These are phyloP conservation scores for Ctenomys sociabilis DNA, from an alignment of 2,113 vertebrate genomes.

Conservation along the genomic window DNA sequence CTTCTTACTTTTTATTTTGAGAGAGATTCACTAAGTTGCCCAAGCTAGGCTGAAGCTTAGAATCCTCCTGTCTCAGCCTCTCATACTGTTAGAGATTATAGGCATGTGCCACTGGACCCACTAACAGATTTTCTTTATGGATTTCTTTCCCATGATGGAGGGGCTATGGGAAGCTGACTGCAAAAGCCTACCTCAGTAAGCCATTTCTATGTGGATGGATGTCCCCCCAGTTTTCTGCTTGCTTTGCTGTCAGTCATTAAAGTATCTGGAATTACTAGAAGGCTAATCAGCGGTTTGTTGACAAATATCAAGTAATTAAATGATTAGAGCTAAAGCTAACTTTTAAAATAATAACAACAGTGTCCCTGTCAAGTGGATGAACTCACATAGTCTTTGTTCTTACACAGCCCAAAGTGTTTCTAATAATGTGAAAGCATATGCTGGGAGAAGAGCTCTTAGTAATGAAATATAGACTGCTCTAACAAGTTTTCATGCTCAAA, in stretches of 20 bases:
- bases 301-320: constrained; percentile 65
- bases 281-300: constrained; percentile 40
- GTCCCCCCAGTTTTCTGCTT: not conserved
- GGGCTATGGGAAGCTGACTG: not conserved
- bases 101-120: not conserved
- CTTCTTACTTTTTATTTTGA: not conserved
- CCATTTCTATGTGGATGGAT: constrained; percentile 32
- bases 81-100: not conserved
- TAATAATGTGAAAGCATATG: not conserved
- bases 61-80: not conserved
- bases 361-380: not conserved
- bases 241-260: constrained; percentile 34
- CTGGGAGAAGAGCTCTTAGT: not conserved
- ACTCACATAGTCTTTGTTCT: not conserved
- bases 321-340: constrained; percentile 30
- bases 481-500: not conserved
- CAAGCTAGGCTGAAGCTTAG: not conserved
- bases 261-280: constrained; percentile 11
- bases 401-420: constrained; percentile 29
- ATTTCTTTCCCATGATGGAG: not conserved
- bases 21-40: not conserved
- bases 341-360: not conserved
- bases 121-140: not conserved
- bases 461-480: not conserved
- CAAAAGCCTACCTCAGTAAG: not conserved